Evolutionary conservation across 2,113 vertebrate species (phyloP).

Genomic region (Ammospiza nelsoni): DNA sequence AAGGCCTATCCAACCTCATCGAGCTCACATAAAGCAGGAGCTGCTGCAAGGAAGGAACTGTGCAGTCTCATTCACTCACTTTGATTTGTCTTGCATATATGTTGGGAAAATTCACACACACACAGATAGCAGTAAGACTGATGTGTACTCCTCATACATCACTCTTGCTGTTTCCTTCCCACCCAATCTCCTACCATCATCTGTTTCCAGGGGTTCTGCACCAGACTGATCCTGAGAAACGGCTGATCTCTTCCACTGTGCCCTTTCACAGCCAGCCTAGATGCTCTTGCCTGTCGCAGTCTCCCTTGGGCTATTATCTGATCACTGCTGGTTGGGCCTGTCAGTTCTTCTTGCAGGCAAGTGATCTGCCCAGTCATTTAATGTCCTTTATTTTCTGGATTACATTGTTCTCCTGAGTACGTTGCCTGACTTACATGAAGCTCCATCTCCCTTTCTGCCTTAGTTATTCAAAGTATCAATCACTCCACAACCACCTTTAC

Average conservation of each 20-base stretch:
- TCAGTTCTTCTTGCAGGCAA: constrained; percentile 46
- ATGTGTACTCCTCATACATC: not conserved
- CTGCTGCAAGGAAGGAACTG: not conserved
- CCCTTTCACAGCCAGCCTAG: not conserved
- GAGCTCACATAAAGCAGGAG: not conserved
- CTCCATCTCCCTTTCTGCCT: constrained; percentile 20
- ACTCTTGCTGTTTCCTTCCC: not conserved
- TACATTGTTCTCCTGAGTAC: constrained; percentile 56
- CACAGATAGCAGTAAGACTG: fast-evolving
- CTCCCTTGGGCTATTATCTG: not conserved
- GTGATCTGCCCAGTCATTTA: constrained; percentile 35
- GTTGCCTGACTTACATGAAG: constrained; percentile 29
- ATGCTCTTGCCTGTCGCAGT: not conserved
- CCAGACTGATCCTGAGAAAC: not conserved
- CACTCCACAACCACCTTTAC: constrained; percentile 77
- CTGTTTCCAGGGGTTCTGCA: not conserved
- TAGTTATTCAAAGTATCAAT: constrained; percentile 66
- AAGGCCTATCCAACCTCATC: not conserved
- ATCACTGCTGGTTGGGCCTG: constrained; percentile 28
- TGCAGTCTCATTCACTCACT: not conserved
- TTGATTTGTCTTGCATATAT: not conserved
- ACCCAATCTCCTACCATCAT: not conserved
- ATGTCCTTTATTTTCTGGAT: constrained; percentile 62
- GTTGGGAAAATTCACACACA: not conserved
- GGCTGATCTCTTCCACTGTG: not conserved